phyloP scores from a whole-genome alignment of 2,888 invertebrate genomes.

The Limnephilus lunatus region DNA sequence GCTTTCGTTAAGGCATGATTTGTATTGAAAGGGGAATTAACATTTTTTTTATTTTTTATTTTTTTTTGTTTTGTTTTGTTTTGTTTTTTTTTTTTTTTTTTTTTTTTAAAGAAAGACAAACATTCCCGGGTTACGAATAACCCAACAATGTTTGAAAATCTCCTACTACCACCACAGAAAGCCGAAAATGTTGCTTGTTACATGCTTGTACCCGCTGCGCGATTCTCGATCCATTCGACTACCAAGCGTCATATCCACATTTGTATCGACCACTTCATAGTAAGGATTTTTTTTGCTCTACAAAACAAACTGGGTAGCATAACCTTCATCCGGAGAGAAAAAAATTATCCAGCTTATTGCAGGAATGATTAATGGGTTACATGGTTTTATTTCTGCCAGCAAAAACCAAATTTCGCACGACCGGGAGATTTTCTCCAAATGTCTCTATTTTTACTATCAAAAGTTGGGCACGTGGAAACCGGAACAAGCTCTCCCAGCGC shows the following conservation, averaged over 20 bases:
- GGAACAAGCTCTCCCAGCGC: background rate
- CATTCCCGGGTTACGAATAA: too few relatives aligned
- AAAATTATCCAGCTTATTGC: background rate
- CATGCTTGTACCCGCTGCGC: background rate
- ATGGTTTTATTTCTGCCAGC: background rate
- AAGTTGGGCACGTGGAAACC: background rate
- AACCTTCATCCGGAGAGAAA: background rate
- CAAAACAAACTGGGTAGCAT: background rate
- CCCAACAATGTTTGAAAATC: too few relatives aligned
- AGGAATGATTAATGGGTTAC: background rate
- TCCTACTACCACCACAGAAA: too few relatives aligned
- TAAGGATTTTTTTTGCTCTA: background rate
- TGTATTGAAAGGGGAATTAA: background rate
- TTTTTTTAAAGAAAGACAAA: too few relatives aligned
- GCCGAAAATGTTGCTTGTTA: too few relatives aligned
- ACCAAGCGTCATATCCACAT: background rate
- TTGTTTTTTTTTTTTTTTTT: too few relatives aligned
- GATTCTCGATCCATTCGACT: too few relatives aligned
- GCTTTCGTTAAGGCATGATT: background rate
- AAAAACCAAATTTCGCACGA: background rate
- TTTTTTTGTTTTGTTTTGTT: too few relatives aligned
- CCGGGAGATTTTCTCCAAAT: background rate
- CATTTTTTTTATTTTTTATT: too few relatives aligned
- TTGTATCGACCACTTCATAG: background rate
- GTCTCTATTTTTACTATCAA: background rate